Conservation (phyloP, 2,888 invertebrate species). For the Gisinianus flammeolus region DNA sequence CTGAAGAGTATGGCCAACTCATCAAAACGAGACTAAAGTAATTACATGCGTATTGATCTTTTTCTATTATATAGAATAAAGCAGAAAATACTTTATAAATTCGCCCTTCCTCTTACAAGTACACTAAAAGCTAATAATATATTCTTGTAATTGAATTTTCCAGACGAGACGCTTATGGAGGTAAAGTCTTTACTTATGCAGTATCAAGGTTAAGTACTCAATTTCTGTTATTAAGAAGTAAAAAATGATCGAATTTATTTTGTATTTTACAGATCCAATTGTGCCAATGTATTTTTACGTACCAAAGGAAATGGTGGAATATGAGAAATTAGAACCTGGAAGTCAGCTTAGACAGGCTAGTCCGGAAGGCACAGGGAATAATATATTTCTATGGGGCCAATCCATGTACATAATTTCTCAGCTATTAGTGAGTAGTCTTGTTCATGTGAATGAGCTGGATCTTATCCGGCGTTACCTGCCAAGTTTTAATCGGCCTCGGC, state of each 20-base stretch:
- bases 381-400: slow-evolving; percentile 89
- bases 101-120: no score
- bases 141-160: no score
- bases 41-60: no score
- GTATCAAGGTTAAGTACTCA: no score
- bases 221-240: no score
- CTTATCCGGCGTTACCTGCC: slow-evolving; percentile 93
- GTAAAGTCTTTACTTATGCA: no score
- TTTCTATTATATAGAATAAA: no score
- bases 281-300: slow-evolving; percentile 95
- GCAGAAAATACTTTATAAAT: no score
- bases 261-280: slow-evolving; percentile 75
- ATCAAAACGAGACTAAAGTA: slow-evolving; percentile 79
- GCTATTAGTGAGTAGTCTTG: slow-evolving; percentile 82
- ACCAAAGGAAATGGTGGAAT: slow-evolving; percentile 73
- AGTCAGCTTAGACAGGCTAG: slow-evolving; percentile 71
- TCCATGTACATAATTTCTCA: slow-evolving; percentile 93
- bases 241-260: not conserved
- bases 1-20: slow-evolving; percentile 87
- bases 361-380: slow-evolving; percentile 65
- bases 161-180: slow-evolving; percentile 79
- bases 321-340: slow-evolving; percentile 74
- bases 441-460: slow-evolving; percentile 94
- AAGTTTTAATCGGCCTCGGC: slow-evolving; percentile 90
- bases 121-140: no score